phyloP scores from a whole-genome alignment of 2,888 invertebrate genomes.

The Azorinus chamasolen region DNA sequence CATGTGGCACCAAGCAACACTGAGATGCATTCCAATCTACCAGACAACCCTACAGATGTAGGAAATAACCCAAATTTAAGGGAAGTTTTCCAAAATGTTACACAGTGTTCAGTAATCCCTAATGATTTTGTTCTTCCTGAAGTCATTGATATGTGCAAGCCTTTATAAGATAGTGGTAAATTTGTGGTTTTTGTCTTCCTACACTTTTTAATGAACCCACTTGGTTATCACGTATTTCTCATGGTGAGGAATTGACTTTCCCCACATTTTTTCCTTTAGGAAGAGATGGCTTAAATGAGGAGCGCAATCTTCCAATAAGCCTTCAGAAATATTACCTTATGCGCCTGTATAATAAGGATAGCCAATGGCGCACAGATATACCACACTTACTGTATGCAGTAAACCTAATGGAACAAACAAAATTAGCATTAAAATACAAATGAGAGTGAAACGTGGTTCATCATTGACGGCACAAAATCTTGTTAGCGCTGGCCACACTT shows the following conservation, averaged over 20 bases:
- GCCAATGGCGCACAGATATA: constrained; percentile 17
- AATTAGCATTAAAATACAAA: constrained; percentile 1
- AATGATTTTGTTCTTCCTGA: background rate
- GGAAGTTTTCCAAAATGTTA: too few relatives aligned
- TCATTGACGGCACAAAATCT: background rate
- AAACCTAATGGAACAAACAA: background rate
- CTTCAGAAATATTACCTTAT: background rate
- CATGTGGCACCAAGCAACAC: too few relatives aligned
- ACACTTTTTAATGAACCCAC: too few relatives aligned
- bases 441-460: constrained; percentile 1
- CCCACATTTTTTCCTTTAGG: constrained; percentile 28
- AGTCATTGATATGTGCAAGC: background rate
- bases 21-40: background rate
- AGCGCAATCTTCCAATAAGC: background rate
- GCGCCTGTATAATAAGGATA: constrained; percentile 11
- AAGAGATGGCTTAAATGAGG: too few relatives aligned
- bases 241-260: constrained; percentile 31
- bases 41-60: background rate
- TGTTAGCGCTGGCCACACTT: background rate
- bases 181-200: background rate
- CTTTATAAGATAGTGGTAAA: background rate
- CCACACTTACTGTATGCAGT: constrained; percentile 17
- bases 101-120: too few relatives aligned
- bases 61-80: too few relatives aligned
- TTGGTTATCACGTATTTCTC: constrained; percentile 4